A percentile compares a stretch with the other conserved stretches of the same genome.
Evolutionary conservation across 1,140 invertebrate genomes (phyloP).

Genomic region (Tyrophagus putrescentiae): DNA sequence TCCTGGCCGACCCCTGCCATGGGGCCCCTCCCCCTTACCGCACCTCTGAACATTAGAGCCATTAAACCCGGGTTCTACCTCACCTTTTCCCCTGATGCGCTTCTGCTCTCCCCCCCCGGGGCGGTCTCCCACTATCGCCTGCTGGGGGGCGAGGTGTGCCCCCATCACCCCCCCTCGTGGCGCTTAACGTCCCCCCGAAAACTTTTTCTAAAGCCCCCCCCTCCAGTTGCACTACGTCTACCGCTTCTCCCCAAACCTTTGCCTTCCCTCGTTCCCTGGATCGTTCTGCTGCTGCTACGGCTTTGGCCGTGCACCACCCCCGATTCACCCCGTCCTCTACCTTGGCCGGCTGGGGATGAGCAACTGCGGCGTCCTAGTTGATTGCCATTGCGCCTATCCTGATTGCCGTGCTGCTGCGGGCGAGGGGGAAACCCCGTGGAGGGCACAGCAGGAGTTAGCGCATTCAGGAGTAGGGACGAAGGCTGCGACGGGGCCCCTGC

Average conservation of each 20-base stretch:
- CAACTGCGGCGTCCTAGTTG: no score
- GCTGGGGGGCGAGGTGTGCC: background rate
- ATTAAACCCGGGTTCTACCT: background rate
- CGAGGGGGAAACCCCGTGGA: no score
- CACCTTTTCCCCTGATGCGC: background rate
- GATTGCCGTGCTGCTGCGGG: no score
- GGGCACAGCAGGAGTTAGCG: no score
- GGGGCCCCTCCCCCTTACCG: background rate
- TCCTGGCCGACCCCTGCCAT: background rate
- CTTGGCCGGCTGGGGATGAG: background rate
- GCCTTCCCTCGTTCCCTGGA: background rate
- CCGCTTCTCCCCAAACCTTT: slow-evolving; percentile 10
- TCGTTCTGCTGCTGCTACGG: slow-evolving; percentile 10
- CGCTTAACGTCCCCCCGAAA: background rate
- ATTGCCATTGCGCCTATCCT: no score
- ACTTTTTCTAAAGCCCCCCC: background rate
- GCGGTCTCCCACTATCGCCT: background rate
- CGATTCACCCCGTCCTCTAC: slow-evolving; percentile 1
- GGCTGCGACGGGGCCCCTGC: no score
- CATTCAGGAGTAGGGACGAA: no score
- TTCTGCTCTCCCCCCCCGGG: background rate
- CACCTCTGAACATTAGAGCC: background rate
- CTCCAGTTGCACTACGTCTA: background rate
- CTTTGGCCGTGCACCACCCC: background rate
- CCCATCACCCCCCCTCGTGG: background rate